Conservation (phyloP, 1,140 invertebrate species). For the Atta texana region DNA sequence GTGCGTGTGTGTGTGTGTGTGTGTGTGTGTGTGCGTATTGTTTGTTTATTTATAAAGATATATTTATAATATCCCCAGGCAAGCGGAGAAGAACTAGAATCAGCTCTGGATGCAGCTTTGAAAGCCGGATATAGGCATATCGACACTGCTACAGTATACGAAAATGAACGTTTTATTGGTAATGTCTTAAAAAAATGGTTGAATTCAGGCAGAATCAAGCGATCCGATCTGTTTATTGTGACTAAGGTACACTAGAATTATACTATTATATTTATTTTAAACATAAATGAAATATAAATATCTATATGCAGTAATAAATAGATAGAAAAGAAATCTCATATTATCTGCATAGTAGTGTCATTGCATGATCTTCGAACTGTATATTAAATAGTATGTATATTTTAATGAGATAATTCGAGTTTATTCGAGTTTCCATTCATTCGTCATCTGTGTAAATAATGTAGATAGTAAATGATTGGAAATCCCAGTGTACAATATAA, state of each 20-base stretch:
- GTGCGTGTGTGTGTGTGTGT: too few relatives aligned
- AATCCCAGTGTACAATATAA: too few relatives aligned
- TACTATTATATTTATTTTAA: not conserved
- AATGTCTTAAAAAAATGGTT: slow-evolving; percentile 89
- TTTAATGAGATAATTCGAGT: not conserved
- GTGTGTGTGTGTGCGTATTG: too few relatives aligned
- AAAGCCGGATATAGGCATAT: slow-evolving; percentile 90
- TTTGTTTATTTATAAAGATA: not conserved
- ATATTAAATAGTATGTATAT: not conserved
- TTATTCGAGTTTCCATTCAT: not conserved
- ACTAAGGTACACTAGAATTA: slow-evolving; percentile 87
- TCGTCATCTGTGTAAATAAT: too few relatives aligned
- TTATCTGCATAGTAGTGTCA: too few relatives aligned
- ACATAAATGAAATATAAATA: not conserved
- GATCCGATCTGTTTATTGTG: slow-evolving; percentile 90
- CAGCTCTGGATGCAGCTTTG: slow-evolving; percentile 87
- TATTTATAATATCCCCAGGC: slow-evolving; percentile 79
- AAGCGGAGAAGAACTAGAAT: slow-evolving; percentile 85
- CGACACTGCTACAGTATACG: slow-evolving; percentile 89
- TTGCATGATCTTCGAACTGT: not conserved
- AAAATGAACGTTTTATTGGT: slow-evolving; percentile 89
- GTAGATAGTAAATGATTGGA: too few relatives aligned
- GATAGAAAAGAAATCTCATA: too few relatives aligned
- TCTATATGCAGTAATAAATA: too few relatives aligned
- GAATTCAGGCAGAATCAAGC: slow-evolving; percentile 87